These are phyloP conservation scores for Amblyopsis rosae DNA, from an alignment of 2,113 vertebrate species.

Conservation along the genomic window DNA sequence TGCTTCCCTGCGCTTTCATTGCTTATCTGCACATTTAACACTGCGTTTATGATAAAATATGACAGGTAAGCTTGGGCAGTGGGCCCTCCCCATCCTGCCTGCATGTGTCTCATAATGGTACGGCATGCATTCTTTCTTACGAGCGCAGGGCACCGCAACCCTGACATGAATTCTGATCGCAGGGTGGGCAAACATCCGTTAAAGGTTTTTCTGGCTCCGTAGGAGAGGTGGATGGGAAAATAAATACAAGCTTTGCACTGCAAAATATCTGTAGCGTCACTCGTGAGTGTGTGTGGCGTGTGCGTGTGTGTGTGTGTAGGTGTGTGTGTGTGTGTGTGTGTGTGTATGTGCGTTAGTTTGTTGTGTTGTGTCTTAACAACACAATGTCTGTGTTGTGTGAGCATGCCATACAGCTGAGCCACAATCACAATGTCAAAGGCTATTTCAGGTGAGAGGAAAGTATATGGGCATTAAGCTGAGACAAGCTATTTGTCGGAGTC, in stretches of 20 bases:
- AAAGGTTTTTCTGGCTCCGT: constrained; percentile 49
- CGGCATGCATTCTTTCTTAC: constrained; percentile 62
- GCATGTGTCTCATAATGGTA: constrained; percentile 66
- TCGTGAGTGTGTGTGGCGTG: background rate
- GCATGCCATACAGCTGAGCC: background rate
- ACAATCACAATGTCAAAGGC: constrained; percentile 8
- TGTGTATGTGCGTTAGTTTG: constrained; percentile 10
- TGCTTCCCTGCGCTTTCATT: constrained; percentile 67
- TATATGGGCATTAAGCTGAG: constrained; percentile 20
- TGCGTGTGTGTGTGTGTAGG: constrained; percentile 1
- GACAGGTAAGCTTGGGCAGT: constrained; percentile 62
- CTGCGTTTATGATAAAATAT: constrained; percentile 71
- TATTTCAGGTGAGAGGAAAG: constrained; percentile 27
- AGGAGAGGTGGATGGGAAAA: constrained; percentile 31
- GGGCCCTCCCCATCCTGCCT: constrained; percentile 52
- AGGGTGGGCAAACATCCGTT: constrained; percentile 42
- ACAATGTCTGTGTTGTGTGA: background rate
- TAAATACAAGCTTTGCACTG: constrained; percentile 2
- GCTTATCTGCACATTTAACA: constrained; percentile 74
- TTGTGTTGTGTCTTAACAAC: background rate
- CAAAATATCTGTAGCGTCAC: constrained; percentile 6
- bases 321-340: constrained; percentile 6
- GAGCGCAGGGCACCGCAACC: constrained; percentile 12
- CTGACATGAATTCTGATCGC: constrained; percentile 45
- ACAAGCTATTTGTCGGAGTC: constrained; percentile 16